A percentile compares a stretch with the other conserved stretches of the same genome.
Evolutionary conservation across 1,140 invertebrate species (phyloP).

Genomic region (Coelopa frigida): DNA sequence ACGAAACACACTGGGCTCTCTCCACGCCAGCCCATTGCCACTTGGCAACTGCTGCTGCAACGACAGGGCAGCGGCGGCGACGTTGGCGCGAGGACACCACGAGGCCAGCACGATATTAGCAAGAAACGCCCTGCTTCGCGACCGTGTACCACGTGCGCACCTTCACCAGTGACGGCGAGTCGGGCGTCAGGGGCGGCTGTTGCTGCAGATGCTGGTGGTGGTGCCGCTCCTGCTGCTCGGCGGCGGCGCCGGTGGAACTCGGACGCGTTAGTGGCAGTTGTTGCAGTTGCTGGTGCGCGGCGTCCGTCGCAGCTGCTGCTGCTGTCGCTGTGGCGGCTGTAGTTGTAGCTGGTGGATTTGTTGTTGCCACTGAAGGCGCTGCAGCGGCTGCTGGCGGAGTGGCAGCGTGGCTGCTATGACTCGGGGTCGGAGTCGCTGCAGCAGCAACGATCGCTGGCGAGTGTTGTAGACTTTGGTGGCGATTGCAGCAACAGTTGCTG

Average conservation of each 20-base stretch:
- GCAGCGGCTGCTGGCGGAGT: conserved; percentile 6
- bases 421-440: background rate
- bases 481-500: conserved; percentile 5
- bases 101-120: conserved; percentile 32
- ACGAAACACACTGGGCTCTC: no score
- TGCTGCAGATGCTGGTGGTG: background rate
- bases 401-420: conserved; percentile 1
- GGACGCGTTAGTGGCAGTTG: background rate
- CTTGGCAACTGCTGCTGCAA: no score
- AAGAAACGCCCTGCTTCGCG: conserved; percentile 44
- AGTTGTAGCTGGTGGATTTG: background rate
- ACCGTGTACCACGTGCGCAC: conserved; percentile 44
- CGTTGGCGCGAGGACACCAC: no score
- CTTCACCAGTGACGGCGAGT: conserved; percentile 41
- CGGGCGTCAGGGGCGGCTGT: conserved; percentile 23
- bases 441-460: background rate
- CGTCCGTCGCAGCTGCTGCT: background rate
- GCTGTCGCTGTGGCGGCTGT: background rate
- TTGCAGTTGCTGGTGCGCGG: background rate
- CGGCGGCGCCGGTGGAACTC: background rate
- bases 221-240: background rate
- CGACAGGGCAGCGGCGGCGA: no score
- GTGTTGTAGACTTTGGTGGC: conserved; percentile 12
- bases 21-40: no score
- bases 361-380: background rate